Base-by-base conservation (phyloP, 2,113 vertebrate genomes). In the Pterocles orientalis region DNA sequence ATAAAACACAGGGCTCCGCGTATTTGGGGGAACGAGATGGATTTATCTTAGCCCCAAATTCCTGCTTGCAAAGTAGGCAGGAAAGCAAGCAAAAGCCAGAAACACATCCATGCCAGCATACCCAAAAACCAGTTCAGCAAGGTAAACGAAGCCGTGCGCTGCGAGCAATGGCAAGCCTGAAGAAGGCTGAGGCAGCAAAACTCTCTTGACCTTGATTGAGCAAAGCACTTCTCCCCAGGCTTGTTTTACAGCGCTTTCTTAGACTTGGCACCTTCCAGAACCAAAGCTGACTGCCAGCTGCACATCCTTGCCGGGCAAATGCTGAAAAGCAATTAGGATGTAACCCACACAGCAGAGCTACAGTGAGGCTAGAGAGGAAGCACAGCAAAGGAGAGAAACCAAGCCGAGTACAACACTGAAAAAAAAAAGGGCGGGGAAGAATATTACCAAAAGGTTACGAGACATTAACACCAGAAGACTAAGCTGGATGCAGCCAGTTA, bases 121-220 rank as follows among this genome's bases (percentile, higher is more conserved):
- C 50, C 45, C 14, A 48, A 36, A 87, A 83, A 72, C 15, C 82
- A 88, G 90, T 83, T 80, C 51, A 83, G 77, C 78, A 5, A 90
- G 82, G 75, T 45, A 48, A 79, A 60, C 12, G 50, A 68, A 82
- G 61, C 58, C 41, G 14, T 33, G 28, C 0, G 0, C 57, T 75
- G 66, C 53, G 66, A 86, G 60, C 76, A 79, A n/a, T 28, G 31
- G 58, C 0, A 3, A 64, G 64, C 10, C 66, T 62, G 62, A 64
- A 82, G 68, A 84, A 47, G 31, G 80, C 76, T 86, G 91, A 95
- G n/a, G 29, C 58, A 86, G 86, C 92, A 92, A 62, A 89, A 70
- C 43, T 66, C 53, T 34, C 18, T 15, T 81, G 72, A 66, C 39
- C 19, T 58, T 93, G 57, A 86, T 29, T 89, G 69, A 92, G 91